A percentile compares a stretch with the other conserved stretches of the same genome.
Evolutionary conservation across 2,113 vertebrate species (phyloP).

Genomic region (Eclectus roratus): DNA sequence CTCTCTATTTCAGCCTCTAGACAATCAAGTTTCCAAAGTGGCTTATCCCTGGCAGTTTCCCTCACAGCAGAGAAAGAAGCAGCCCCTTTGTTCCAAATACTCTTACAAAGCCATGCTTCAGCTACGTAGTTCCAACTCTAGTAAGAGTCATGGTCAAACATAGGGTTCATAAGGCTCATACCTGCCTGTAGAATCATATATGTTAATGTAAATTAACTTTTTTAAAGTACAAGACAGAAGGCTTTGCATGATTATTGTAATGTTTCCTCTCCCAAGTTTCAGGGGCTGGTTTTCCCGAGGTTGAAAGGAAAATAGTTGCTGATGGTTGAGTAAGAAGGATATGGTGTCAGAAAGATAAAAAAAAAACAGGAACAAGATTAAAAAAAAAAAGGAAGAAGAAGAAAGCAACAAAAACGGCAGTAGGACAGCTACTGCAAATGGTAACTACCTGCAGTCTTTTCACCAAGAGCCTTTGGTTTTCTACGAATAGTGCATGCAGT

Average conservation of each 20-base stretch:
- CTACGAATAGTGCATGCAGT: not conserved
- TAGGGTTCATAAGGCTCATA: not conserved
- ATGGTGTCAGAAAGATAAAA: not conserved
- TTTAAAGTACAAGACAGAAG: not conserved
- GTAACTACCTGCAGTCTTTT: not conserved
- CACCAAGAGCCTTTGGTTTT: not conserved
- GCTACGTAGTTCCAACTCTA: not conserved
- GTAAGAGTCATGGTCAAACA: not conserved
- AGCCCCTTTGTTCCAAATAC: not conserved
- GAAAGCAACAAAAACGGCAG: not conserved
- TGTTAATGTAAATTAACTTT: not conserved
- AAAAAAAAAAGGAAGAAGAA: not conserved
- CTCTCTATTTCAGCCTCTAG: not conserved
- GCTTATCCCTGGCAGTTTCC: not conserved
- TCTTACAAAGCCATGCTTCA: not conserved
- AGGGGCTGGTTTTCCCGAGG: not conserved
- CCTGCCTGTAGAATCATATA: not conserved
- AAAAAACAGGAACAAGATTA: not conserved
- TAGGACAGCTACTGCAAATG: not conserved
- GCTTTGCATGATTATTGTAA: not conserved
- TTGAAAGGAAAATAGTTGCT: not conserved
- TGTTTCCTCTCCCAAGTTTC: not conserved
- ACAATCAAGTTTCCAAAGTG: not conserved
- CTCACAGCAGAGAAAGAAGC: accelerated
- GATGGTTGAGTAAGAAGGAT: not conserved